A percentile compares a stretch with the other conserved stretches of the same genome.
These are phyloP conservation scores for Gastrophysa polygoni DNA, from an alignment of 2,888 invertebrate genomes.

Conservation along the genomic window DNA sequence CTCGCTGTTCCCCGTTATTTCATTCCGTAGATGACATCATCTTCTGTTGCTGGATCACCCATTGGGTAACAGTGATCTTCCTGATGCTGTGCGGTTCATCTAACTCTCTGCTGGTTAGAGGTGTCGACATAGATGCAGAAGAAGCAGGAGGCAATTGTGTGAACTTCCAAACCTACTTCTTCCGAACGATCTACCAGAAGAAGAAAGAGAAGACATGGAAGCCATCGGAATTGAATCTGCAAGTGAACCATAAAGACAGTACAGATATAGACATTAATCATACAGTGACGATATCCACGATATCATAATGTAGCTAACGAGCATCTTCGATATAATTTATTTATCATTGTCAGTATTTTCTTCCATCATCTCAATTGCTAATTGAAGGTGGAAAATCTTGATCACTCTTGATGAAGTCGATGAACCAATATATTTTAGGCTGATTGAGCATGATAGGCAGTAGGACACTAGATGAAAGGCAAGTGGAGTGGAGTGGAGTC, in stretches of 20 bases:
- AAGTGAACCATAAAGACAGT: slow-evolving; percentile 22
- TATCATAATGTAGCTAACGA: background rate
- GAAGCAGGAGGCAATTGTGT: slow-evolving; percentile 83
- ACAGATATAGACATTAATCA: slow-evolving; percentile 43
- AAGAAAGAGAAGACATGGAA: slow-evolving; percentile 66
- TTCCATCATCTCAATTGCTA: too few species aligned
- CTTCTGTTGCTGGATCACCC: slow-evolving; percentile 82
- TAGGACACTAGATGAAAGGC: too few species aligned
- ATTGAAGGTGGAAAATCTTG: too few species aligned
- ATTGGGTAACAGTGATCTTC: slow-evolving; percentile 73
- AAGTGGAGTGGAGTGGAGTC: too few species aligned
- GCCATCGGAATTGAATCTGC: background rate
- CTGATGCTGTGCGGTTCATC: slow-evolving; percentile 83
- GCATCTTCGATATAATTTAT: too few species aligned
- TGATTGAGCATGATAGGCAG: too few species aligned
- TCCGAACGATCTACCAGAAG: slow-evolving; percentile 76
- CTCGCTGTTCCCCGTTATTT: background rate
- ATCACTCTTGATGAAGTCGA: too few species aligned
- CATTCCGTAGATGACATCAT: slow-evolving; percentile 67
- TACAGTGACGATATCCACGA: slow-evolving; percentile 35
- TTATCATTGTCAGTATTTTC: too few species aligned
- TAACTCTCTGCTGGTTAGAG: slow-evolving; percentile 84
- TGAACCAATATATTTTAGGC: too few species aligned
- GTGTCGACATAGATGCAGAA: slow-evolving; percentile 87
- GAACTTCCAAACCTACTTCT: slow-evolving; percentile 82